Evolutionary conservation across 2,888 invertebrate genomes (phyloP), one percentile per base, ranked within the genome.

Genomic region (Taphrorychus bicolor): DNA sequence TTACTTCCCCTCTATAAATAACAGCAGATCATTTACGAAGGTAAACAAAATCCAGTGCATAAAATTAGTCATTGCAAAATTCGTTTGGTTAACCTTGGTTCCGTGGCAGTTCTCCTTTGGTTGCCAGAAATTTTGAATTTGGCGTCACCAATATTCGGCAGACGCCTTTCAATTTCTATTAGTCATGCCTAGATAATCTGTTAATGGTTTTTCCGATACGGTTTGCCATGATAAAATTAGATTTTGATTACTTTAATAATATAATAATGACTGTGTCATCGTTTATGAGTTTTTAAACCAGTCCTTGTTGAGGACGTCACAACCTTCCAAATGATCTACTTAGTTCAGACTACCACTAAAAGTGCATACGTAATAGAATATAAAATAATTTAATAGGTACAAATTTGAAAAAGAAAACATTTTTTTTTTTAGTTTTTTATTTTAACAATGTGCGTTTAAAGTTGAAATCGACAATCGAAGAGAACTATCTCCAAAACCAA

Each of bases 41-140:
- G 18, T 51, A 51, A 54, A 54, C 54, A 54, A 22, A 11, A 32
- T 21, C n/a, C 54, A 32, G 17, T 41, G 16, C 32, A 53, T 42
- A 57, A 58, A 58, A 58, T 58, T 58, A 58, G 45, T 58, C 58
- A 58, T 58, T 45, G 48, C 45, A 58, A 58, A 56, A 56, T 56
- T 53, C 14, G 22, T 40, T 41, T 14, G 24, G 16, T 60, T 54
- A 61, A 56, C 62, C 62, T 61, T 61, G 53, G 22, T 61, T 52
- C 42, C 51, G 9, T 42, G 45, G 18, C 53, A 22, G 17, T 16
- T 45, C 16, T 45, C 45, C 45, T 45, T n/a, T n/a, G 14, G 14
- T 53, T 62, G 62, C 62, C 62, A 54, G 48, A 62, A 54, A 62
- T 56, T 62, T 62, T 16, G 18, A 48, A 41, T 45, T 56, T 62